Conservation (phyloP, 2,113 vertebrate species). For the Coptodon rendalli region DNA sequence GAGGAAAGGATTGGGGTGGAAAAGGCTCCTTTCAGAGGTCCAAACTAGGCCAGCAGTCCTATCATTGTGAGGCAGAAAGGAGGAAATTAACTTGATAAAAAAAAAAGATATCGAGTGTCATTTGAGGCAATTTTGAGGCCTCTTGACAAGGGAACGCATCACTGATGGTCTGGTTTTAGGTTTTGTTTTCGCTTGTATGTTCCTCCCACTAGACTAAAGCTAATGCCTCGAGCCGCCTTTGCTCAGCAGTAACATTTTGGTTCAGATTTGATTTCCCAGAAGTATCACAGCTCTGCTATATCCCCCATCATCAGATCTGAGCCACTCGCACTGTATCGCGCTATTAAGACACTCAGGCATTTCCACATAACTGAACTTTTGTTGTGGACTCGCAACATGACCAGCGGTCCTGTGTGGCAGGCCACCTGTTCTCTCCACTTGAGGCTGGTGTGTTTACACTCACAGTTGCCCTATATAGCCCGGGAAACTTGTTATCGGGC, state of each 20-base stretch:
- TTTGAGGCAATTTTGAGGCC: neutral
- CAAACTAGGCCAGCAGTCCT: constrained; percentile 7
- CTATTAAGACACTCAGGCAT: neutral
- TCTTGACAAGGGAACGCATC: neutral
- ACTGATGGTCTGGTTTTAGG: neutral
- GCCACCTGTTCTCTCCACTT: constrained; percentile 54
- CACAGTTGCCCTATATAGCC: constrained; percentile 16
- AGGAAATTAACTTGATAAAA: constrained; percentile 39
- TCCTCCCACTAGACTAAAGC: neutral
- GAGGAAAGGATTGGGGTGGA: constrained; percentile 13
- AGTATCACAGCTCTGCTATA: neutral
- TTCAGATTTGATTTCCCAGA: neutral
- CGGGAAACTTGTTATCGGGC: constrained; percentile 38
- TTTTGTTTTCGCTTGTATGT: neutral
- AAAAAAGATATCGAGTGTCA: neutral
- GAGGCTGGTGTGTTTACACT: constrained; percentile 36
- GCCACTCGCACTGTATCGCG: neutral
- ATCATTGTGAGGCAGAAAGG: neutral
- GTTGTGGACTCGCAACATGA: neutral
- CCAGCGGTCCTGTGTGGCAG: neutral
- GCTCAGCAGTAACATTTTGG: neutral
- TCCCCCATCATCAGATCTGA: neutral
- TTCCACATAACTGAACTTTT: constrained; percentile 5
- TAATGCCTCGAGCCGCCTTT: neutral
- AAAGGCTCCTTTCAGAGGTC: neutral